Evolutionary conservation across 2,113 vertebrate genomes (phyloP).

Genomic region (Proterorhinus semilunaris): DNA sequence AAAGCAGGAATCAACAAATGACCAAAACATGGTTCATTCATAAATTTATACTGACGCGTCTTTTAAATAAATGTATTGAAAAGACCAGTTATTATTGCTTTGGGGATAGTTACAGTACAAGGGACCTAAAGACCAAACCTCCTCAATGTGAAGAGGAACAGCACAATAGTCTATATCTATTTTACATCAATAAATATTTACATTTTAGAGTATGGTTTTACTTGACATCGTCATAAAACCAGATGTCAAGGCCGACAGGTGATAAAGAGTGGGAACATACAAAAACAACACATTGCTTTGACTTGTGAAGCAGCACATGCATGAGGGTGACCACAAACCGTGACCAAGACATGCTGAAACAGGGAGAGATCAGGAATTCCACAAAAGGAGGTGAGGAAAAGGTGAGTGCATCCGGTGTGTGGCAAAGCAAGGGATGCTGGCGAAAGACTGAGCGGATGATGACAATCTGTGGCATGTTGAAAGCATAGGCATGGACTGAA

Average conservation of each 20-base stretch:
- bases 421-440: constrained; percentile 39
- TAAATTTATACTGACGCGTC: not conserved
- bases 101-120: too few relatives aligned
- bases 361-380: constrained; percentile 40
- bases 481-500: not conserved
- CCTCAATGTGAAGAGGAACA: too few relatives aligned
- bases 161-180: too few relatives aligned
- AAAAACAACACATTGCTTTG: not conserved
- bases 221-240: not conserved
- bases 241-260: not conserved
- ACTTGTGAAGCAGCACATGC: constrained; percentile 35
- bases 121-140: too few relatives aligned
- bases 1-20: not conserved
- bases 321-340: constrained; percentile 16
- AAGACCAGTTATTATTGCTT: too few relatives aligned
- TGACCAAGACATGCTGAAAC: constrained; percentile 44
- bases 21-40: not conserved
- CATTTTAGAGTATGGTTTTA: too few relatives aligned
- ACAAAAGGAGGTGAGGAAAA: constrained; percentile 23
- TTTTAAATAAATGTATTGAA: too few relatives aligned
- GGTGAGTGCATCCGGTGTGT: constrained; percentile 26
- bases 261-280: not conserved
- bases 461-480: constrained; percentile 23
- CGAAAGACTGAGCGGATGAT: not conserved
- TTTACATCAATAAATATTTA: too few relatives aligned